phyloP scores from a whole-genome alignment of 2,113 vertebrate genomes.

The Actenoides hombroni region DNA sequence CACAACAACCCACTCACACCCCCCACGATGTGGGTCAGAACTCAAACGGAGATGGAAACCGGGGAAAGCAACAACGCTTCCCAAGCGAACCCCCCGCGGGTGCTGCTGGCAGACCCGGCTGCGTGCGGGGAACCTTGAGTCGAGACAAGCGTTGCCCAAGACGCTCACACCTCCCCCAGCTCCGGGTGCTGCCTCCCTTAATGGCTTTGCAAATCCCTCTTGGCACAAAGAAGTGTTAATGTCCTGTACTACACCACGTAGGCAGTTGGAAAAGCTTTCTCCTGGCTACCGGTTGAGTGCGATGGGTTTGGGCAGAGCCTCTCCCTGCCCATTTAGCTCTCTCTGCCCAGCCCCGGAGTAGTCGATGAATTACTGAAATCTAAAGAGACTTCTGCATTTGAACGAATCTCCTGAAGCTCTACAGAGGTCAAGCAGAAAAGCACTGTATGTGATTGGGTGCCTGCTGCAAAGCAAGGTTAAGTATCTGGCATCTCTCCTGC shows the following conservation, averaged over 20 bases:
- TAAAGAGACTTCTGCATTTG: background rate
- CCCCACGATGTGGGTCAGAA: accelerated
- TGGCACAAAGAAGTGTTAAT: background rate
- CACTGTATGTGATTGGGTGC: background rate
- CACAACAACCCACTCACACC: background rate
- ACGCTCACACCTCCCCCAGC: background rate
- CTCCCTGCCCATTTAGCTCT: background rate
- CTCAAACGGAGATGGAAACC: accelerated
- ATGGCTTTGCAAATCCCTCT: background rate
- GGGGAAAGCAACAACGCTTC: background rate
- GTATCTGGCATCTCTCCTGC: background rate
- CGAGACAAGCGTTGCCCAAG: accelerated
- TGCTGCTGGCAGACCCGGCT: background rate
- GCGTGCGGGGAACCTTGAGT: accelerated
- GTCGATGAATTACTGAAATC: background rate
- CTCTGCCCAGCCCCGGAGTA: background rate
- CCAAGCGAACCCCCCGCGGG: accelerated
- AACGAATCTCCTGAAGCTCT: background rate
- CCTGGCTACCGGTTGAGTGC: background rate
- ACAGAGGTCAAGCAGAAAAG: background rate
- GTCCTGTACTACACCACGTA: background rate
- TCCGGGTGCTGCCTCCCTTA: background rate
- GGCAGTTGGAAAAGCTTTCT: background rate
- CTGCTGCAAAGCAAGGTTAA: background rate
- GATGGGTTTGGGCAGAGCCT: background rate